Base-by-base conservation (phyloP, 2,888 invertebrate genomes). In the Alviniconcha strummeri region DNA sequence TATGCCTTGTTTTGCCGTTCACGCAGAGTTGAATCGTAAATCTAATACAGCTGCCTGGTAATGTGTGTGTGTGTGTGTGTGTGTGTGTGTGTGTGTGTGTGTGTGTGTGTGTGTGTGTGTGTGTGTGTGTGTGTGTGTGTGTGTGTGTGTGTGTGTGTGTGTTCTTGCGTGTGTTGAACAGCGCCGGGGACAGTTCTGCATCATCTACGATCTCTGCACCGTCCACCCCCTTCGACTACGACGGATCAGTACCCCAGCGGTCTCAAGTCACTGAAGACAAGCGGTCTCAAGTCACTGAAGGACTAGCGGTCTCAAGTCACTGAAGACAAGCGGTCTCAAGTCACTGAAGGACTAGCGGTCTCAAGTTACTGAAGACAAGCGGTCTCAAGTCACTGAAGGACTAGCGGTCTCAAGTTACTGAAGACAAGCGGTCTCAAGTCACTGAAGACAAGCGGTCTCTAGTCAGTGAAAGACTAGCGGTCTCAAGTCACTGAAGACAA, bases 51-150 rank as follows among this genome's bases (percentile, higher is more conserved):
- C 36, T 36, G 36, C 36, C 36, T 36, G 36, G 3, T 36, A 36
- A 36, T 36, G 36, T 36, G 36, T 77, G 36, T 74, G n/a, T 36
- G 36, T 74, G 36, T 74, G 7, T 74, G 7, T 19, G 7, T 74
- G 7, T 74, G 74, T 74, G 74, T 74, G 75, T 75, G 75, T 75
- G 75, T 74, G 36, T 74, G 7, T 74, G 7, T 19, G 7, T 74
- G 7, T 74, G 74, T 74, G 74, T 74, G 75, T 75, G 75, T 75
- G 75, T 75, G 75, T 75, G 75, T 75, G 75, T 75, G 75, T 75
- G 75, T 75, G 75, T 75, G 75, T 75, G 75, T 75, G 75, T 75
- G 75, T 75, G 75, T 75, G 75, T 75, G 75, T 75, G 75, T 75
- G 75, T 75, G 75, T 75, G 75, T 75, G 75, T 75, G 74, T 74